Conservation (phyloP, 2,797 vertebrate species). For the Astyanax mexicanus region DNA sequence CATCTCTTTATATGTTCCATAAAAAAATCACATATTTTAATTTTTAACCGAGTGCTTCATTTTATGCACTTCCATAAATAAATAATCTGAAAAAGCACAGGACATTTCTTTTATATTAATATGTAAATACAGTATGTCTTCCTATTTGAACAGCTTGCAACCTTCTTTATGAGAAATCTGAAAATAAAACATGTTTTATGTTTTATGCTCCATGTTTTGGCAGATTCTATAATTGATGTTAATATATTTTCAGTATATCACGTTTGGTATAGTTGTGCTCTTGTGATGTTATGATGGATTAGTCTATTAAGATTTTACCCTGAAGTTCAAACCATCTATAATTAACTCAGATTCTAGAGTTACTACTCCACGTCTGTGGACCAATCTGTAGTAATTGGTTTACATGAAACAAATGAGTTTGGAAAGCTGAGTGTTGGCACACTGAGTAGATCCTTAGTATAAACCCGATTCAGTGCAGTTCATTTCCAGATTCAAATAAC, state of each 20-base stretch:
- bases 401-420: slow-evolving; percentile 7
- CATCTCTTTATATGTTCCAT: too few species aligned
- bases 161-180: background rate
- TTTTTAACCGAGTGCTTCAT: too few species aligned
- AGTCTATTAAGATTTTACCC: background rate
- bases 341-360: slow-evolving; percentile 11
- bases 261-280: background rate
- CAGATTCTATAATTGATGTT: too few species aligned
- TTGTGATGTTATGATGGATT: slow-evolving; percentile 6
- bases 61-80: too few species aligned
- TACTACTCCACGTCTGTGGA: background rate
- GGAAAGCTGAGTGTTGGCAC: background rate
- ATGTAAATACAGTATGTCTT: too few species aligned
- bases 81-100: too few species aligned
- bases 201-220: too few species aligned
- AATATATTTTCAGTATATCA: background rate
- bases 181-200: too few species aligned
- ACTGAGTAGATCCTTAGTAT: background rate
- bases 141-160: background rate
- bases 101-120: too few species aligned
- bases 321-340: background rate
- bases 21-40: too few species aligned
- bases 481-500: slow-evolving; percentile 36
- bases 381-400: background rate
- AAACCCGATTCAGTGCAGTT: background rate